Base-by-base conservation (phyloP, 2,797 vertebrate species). In the Coilia nasus region DNA sequence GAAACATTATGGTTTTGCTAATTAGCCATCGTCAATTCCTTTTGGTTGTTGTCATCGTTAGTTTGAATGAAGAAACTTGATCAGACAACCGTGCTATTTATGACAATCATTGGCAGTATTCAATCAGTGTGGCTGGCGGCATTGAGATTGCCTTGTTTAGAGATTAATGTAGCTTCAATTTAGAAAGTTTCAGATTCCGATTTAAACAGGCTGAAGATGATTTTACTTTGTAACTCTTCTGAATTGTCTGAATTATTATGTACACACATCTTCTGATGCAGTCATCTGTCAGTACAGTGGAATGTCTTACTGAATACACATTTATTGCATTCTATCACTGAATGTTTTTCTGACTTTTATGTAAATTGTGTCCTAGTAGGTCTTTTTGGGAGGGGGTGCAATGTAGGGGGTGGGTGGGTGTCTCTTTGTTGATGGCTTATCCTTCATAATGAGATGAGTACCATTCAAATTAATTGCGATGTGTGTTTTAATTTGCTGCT, bases 1-100 rank as follows among this genome's bases (percentile, higher is more conserved):
- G 90, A 93, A 93, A 94, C 92, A 94, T 93, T 94, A 93, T 94
- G 94, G 93, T 92, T 95, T 93, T 94, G 93, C 93, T 95, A 94
- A 96, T 95, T 95, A 95, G 92, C 93, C 90, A 92, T 92, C 89
- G 92, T 93, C 92, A 92, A 83, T 92, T 91, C 86, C 91, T 93
- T 91, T 92, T 89, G 88, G 89, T 92, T 90, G 90, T 89, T 91
- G 92, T 90, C 88, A 91, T 92, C 91, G 87, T 94, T 94, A 93
- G 94, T 94, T 92, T 92, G 92, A 91, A 91, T 90, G 92, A 94
- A 92, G 92, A 93, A 94, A 93, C 91, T 91, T 89, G 92, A 94
- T 94, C 94, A 95, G 94, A 95, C 93, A 95, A 93, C 86, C 93
- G 90, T 93, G 89, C 92, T 91, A 92, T 89, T 93, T 91, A 91